These are phyloP conservation scores for Callaeas wilsoni DNA, from an alignment of 2,113 vertebrate species.

Conservation along the genomic window DNA sequence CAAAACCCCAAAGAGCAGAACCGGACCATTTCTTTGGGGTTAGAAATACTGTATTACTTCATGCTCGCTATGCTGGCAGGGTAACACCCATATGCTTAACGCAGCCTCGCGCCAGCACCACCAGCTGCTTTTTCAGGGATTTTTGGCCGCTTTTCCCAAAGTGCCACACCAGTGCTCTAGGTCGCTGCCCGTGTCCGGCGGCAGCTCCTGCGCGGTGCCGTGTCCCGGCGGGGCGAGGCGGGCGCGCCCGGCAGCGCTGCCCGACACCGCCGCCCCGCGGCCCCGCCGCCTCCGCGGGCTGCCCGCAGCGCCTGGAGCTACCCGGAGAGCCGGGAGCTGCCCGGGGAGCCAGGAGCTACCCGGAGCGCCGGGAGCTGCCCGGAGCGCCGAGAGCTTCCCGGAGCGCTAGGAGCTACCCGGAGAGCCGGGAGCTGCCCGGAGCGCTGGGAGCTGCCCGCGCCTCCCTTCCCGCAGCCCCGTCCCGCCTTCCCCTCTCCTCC, in stretches of 20 bases:
- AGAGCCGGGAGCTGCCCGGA: neutral
- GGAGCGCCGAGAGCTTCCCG: no score
- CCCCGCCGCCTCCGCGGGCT: neutral
- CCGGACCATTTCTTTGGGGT: neutral
- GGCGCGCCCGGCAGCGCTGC: neutral
- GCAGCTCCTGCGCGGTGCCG: neutral
- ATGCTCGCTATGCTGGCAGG: neutral
- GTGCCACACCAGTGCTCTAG: neutral
- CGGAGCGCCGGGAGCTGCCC: neutral
- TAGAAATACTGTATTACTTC: neutral
- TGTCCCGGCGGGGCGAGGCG: neutral
- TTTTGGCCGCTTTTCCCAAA: neutral
- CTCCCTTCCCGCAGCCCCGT: no score
- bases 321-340: neutral
- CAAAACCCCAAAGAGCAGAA: neutral
- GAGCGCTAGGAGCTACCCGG: no score
- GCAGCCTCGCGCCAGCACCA: neutral
- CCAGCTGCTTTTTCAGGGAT: neutral
- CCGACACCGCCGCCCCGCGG: conserved; percentile 30
- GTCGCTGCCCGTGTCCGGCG: neutral
- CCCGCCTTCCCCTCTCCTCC: neutral
- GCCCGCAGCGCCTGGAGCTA: neutral
- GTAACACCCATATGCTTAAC: neutral
- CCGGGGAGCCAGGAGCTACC: neutral
- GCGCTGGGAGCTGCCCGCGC: neutral